Percentiles rank a stretch among this genome's conserved stretches.
Evolutionary conservation across 2,888 invertebrate species (phyloP).

Genomic region (Cephalotes varians): DNA sequence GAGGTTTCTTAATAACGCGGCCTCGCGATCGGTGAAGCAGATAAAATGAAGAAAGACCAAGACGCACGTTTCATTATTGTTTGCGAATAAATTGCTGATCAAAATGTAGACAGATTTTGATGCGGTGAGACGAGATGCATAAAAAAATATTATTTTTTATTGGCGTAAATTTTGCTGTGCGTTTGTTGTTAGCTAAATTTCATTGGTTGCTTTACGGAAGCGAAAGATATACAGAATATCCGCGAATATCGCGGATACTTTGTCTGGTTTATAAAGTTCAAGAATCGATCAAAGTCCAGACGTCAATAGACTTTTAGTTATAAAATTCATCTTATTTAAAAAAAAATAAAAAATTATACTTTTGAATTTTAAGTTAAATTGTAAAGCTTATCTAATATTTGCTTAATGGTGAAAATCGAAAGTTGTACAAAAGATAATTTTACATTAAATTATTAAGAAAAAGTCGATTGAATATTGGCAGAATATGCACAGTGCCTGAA

Average conservation of each 20-base stretch:
- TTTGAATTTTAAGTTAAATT: not conserved
- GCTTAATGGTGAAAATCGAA: not conserved
- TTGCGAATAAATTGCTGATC: constrained; percentile 29
- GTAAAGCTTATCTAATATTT: not conserved
- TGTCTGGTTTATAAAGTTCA: not conserved
- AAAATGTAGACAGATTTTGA: not conserved
- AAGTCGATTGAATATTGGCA: not conserved
- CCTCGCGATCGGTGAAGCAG: constrained; percentile 22
- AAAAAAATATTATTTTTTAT: not conserved
- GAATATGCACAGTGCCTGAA: not conserved
- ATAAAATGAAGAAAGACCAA: constrained; percentile 29
- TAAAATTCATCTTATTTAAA: not conserved
- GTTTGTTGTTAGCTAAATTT: not conserved
- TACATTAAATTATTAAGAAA: not conserved
- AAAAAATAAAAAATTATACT: not conserved
- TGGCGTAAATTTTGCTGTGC: not conserved
- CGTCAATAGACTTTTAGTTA: not conserved
- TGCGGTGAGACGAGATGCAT: too few species aligned
- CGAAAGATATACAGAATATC: not conserved
- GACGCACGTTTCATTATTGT: constrained; percentile 24
- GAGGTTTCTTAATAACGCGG: constrained; percentile 35
- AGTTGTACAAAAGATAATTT: not conserved
- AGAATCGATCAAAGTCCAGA: not conserved
- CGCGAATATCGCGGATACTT: not conserved
- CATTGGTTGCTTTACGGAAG: not conserved